Percentiles rank a stretch among this genome's conserved stretches.
Conservation (phyloP, 2,888 invertebrate genomes). For the Synanthedon tipuliformis region DNA sequence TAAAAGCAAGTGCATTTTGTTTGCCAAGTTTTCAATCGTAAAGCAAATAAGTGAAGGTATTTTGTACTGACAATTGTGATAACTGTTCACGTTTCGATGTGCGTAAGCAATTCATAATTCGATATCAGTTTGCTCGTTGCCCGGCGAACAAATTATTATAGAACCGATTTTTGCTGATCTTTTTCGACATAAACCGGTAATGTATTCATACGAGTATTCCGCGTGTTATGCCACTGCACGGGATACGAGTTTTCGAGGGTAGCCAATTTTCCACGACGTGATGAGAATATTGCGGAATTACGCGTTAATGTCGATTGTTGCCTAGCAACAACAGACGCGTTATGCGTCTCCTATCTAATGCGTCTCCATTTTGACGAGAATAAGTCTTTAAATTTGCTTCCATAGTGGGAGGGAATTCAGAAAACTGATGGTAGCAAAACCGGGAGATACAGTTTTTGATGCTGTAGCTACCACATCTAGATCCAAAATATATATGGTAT, state of each 20-base stretch:
- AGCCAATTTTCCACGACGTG: slow-evolving; percentile 41
- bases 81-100: neutral
- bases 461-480: too few relatives aligned
- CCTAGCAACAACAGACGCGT: slow-evolving; percentile 13
- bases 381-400: too few relatives aligned
- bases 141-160: neutral
- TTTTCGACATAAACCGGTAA: slow-evolving; percentile 27
- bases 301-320: slow-evolving; percentile 28
- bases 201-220: slow-evolving; percentile 35
- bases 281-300: slow-evolving; percentile 33
- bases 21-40: neutral
- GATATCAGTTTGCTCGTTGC: neutral
- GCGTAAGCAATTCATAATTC: neutral
- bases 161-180: slow-evolving; percentile 4
- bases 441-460: too few relatives aligned
- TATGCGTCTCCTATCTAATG: too few relatives aligned
- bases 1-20: too few relatives aligned
- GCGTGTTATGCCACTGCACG: slow-evolving; percentile 30
- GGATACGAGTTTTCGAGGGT: slow-evolving; percentile 27
- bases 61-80: neutral
- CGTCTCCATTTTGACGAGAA: neutral
- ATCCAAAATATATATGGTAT: too few relatives aligned
- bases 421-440: too few relatives aligned
- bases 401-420: too few relatives aligned
- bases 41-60: too few relatives aligned